phyloP scores from a whole-genome alignment of 2,888 invertebrate species.

The Epinotia bilunana region DNA sequence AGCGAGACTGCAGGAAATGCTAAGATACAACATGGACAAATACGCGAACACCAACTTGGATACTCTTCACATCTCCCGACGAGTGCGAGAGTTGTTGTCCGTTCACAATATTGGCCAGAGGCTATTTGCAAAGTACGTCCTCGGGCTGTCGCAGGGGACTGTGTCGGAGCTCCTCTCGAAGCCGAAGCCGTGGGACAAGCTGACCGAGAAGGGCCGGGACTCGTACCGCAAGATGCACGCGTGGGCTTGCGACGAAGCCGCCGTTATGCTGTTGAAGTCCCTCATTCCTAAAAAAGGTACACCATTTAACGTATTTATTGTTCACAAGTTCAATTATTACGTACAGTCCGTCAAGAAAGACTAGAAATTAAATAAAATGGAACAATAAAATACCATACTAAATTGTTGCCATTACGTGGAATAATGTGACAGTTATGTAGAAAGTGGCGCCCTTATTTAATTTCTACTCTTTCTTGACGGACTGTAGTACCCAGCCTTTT shows the following conservation, averaged over 20 bases:
- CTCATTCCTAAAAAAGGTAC: constrained; percentile 99
- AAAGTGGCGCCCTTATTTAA: no score
- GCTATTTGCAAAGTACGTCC: constrained; percentile 98
- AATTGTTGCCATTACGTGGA: no score
- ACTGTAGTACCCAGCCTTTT: not conserved
- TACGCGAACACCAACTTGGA: constrained; percentile 97
- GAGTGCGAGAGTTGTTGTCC: constrained; percentile 96
- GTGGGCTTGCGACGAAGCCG: constrained; percentile 99
- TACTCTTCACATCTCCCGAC: constrained; percentile 96
- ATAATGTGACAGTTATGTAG: no score
- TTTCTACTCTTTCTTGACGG: no score
- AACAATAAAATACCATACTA: no score
- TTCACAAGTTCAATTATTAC: constrained; percentile 45
- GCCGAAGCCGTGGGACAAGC: constrained; percentile 99
- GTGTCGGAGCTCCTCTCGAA: constrained; percentile 99
- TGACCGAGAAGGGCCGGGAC: constrained; percentile 99
- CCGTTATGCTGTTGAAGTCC: constrained; percentile 98
- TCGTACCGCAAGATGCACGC: constrained; percentile 99
- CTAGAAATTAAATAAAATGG: no score
- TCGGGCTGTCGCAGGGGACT: constrained; percentile 98
- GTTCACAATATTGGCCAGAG: constrained; percentile 99
- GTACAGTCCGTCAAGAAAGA: no score
- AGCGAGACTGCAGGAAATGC: constrained; percentile 95
- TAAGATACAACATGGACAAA: constrained; percentile 97
- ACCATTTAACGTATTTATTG: constrained; percentile 75